Conservation (phyloP, 1,140 invertebrate species). For the Glomeris maerens region DNA sequence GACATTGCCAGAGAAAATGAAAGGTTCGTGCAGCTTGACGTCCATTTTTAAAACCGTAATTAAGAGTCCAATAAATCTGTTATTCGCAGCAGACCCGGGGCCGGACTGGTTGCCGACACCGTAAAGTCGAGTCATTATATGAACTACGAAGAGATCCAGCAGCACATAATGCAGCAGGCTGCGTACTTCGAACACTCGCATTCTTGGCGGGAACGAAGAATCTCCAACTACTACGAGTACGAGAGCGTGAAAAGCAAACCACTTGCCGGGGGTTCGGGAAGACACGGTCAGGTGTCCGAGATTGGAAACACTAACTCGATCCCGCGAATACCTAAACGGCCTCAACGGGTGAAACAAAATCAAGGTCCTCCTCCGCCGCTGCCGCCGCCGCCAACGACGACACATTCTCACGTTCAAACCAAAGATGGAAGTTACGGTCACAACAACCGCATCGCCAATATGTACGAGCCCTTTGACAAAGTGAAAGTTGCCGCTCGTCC, state of each 20-base stretch:
- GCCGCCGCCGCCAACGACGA: too few species aligned
- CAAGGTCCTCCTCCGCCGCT: too few species aligned
- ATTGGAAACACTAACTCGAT: too few species aligned
- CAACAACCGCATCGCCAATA: too few species aligned
- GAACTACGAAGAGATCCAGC: slow-evolving; percentile 70
- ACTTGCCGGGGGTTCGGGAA: too few species aligned
- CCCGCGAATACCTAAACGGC: too few species aligned
- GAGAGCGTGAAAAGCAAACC: slow-evolving; percentile 60
- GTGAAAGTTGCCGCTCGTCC: too few species aligned
- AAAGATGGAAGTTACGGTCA: too few species aligned
- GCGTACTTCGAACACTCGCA: slow-evolving; percentile 53
- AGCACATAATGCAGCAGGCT: slow-evolving; percentile 54
- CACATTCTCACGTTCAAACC: too few species aligned
- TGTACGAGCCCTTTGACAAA: too few species aligned
- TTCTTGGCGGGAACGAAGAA: slow-evolving; percentile 42
- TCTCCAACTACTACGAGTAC: slow-evolving; percentile 70
- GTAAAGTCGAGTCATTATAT: slow-evolving; percentile 59
- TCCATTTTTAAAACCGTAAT: neutral
- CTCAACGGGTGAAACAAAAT: too few species aligned
- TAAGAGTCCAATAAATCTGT: neutral
- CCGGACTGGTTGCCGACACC: slow-evolving; percentile 31
- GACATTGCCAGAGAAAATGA: slow-evolving; percentile 31
- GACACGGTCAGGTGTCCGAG: too few species aligned
- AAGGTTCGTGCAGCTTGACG: slow-evolving; percentile 11
- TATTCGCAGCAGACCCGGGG: neutral